These are phyloP conservation scores for Harpalus rubripes DNA, from an alignment of 2,888 invertebrate genomes.

Conservation along the genomic window DNA sequence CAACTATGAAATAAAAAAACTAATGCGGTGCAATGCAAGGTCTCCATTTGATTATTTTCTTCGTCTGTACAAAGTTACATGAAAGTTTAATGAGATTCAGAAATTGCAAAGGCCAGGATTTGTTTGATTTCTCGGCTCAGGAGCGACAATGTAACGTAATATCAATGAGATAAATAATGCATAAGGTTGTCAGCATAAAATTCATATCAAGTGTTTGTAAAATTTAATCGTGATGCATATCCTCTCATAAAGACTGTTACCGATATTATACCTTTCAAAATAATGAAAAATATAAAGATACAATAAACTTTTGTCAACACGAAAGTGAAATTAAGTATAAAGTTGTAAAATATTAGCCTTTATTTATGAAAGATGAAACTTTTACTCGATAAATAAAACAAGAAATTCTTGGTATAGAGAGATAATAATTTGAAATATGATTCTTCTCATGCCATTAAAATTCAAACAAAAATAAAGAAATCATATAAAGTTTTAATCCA, in stretches of 20 bases:
- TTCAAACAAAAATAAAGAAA: too few relatives aligned
- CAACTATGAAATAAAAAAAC: too few relatives aligned
- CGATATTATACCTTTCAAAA: background rate
- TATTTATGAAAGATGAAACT: background rate
- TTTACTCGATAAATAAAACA: background rate
- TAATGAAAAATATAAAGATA: background rate
- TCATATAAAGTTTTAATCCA: too few relatives aligned
- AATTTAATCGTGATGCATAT: constrained; percentile 3
- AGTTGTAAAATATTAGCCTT: background rate
- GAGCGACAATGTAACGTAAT: constrained; percentile 8
- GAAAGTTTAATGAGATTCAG: constrained; percentile 16
- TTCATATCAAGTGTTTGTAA: constrained; percentile 19
- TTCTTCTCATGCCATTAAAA: too few relatives aligned
- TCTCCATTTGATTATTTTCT: too few relatives aligned
- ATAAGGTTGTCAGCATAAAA: constrained; percentile 24
- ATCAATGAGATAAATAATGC: constrained; percentile 34
- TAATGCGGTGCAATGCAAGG: too few relatives aligned
- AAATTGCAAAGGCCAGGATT: constrained; percentile 2
- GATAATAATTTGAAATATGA: too few relatives aligned
- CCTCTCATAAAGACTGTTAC: background rate
- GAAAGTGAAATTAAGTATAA: background rate
- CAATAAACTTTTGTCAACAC: background rate
- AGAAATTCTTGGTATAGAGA: too few relatives aligned
- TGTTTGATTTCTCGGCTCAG: background rate
- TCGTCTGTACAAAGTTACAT: background rate